These are phyloP conservation scores for Harpalus rufipes DNA, from an alignment of 2,888 invertebrate genomes.

Conservation along the genomic window DNA sequence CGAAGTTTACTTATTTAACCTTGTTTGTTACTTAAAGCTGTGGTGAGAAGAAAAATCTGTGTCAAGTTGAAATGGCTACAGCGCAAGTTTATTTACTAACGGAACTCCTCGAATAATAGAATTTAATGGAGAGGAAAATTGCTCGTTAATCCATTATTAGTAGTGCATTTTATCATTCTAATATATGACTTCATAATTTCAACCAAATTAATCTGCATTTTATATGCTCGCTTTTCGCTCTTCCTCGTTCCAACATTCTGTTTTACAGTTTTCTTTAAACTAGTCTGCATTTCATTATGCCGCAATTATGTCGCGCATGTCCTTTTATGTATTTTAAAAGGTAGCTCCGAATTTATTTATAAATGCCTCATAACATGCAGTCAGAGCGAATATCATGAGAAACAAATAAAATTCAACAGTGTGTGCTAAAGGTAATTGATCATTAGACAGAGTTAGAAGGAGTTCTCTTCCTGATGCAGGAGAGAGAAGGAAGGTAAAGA, in stretches of 20 bases:
- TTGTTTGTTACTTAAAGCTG: not conserved
- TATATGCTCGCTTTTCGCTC: slow-evolving; percentile 18
- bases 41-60: slow-evolving; percentile 5
- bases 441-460: slow-evolving; percentile 41
- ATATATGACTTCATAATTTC: slow-evolving; percentile 55
- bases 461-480: not conserved
- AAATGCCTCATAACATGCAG: not conserved
- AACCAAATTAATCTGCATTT: slow-evolving; percentile 33
- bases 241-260: not conserved
- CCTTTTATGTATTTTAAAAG: not conserved
- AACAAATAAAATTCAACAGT: slow-evolving; percentile 48
- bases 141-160: slow-evolving; percentile 40
- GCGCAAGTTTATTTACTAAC: slow-evolving; percentile 13
- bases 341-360: not conserved
- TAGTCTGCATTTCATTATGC: not conserved
- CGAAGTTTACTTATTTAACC: not conserved
- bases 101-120: slow-evolving; percentile 37
- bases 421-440: slow-evolving; percentile 59
- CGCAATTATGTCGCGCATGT: not conserved
- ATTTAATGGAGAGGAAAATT: slow-evolving; percentile 53
- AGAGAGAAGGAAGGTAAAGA: slow-evolving; percentile 27
- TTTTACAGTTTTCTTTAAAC: not conserved
- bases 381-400: slow-evolving; percentile 21
- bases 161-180: slow-evolving; percentile 40
- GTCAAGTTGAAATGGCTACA: slow-evolving; percentile 17